These are phyloP conservation scores for Australoheros scitulus DNA, from an alignment of 2,113 vertebrate genomes.

Conservation along the genomic window DNA sequence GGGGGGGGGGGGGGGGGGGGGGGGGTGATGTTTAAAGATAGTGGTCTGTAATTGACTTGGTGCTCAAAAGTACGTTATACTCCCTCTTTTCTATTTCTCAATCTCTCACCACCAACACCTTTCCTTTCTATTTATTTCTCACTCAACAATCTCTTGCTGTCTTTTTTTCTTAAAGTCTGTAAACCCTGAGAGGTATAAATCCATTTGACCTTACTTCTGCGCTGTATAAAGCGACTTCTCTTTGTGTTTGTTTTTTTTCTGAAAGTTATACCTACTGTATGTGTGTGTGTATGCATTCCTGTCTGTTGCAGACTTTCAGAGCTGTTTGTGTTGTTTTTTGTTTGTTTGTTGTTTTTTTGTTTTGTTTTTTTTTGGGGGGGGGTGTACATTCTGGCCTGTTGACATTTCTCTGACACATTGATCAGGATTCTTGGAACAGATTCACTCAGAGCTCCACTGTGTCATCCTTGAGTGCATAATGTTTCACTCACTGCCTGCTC, in stretches of 20 bases:
- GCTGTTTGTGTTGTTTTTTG: background rate
- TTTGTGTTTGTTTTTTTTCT: slow-evolving; percentile 30
- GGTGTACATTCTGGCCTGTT: slow-evolving; percentile 38
- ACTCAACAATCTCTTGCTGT: background rate
- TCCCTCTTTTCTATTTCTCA: background rate
- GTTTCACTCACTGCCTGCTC: slow-evolving; percentile 40
- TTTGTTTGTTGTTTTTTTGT: background rate
- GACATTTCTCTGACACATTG: slow-evolving; percentile 64
- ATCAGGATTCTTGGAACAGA: slow-evolving; percentile 50
- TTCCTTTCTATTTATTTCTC: slow-evolving; percentile 7
- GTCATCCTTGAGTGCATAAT: slow-evolving; percentile 42
- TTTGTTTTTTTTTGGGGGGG: background rate
- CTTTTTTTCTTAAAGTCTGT: slow-evolving; percentile 50
- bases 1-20: no score
- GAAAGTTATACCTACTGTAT: slow-evolving; percentile 11
- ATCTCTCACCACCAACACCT: slow-evolving; percentile 16
- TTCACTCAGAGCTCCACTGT: slow-evolving; percentile 41
- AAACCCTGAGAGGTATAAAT: slow-evolving; percentile 64
- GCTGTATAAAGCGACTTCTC: slow-evolving; percentile 25
- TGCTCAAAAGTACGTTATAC: slow-evolving; percentile 47
- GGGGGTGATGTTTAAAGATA: slow-evolving; percentile 34
- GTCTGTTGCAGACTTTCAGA: background rate
- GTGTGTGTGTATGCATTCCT: background rate
- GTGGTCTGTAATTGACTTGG: slow-evolving; percentile 52
- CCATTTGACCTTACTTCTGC: slow-evolving; percentile 58